Conservation (phyloP, 2,113 vertebrate genomes). For the Gymnocephalus cernua region DNA sequence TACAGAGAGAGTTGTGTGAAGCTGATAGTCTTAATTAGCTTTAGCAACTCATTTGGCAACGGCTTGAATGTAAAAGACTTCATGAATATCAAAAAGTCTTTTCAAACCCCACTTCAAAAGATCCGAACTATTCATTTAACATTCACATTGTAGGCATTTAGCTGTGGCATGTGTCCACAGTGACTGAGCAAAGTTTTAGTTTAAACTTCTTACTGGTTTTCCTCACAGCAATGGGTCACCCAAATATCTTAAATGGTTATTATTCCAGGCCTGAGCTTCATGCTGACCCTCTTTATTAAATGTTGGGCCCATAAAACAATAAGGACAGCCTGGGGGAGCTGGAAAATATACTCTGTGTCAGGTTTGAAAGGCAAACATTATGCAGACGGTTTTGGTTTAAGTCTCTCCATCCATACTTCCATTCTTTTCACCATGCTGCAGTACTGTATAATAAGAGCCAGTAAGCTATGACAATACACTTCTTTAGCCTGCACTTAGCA, state of each 20-base stretch:
- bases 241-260: slow-evolving; percentile 71
- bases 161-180: background rate
- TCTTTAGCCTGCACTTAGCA: background rate
- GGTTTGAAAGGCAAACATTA: background rate
- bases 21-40: no score
- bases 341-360: background rate
- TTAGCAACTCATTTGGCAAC: no score
- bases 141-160: background rate
- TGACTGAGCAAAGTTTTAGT: slow-evolving; percentile 18
- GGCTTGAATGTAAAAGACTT: no score
- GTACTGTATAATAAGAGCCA: background rate
- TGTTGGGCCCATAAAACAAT: slow-evolving; percentile 42
- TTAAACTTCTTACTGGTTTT: slow-evolving; percentile 16
- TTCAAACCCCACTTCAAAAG: no score
- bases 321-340: slow-evolving; percentile 27
- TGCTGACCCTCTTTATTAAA: slow-evolving; percentile 65
- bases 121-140: no score
- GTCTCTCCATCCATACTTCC: background rate
- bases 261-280: slow-evolving; percentile 50
- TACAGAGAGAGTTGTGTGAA: no score
- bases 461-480: background rate
- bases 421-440: background rate
- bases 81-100: no score
- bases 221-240: slow-evolving; percentile 77
- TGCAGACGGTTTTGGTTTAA: background rate